Evolutionary conservation across 2,797 vertebrate genomes (phyloP).

Genomic region (Pseudochaenichthys georgianus): DNA sequence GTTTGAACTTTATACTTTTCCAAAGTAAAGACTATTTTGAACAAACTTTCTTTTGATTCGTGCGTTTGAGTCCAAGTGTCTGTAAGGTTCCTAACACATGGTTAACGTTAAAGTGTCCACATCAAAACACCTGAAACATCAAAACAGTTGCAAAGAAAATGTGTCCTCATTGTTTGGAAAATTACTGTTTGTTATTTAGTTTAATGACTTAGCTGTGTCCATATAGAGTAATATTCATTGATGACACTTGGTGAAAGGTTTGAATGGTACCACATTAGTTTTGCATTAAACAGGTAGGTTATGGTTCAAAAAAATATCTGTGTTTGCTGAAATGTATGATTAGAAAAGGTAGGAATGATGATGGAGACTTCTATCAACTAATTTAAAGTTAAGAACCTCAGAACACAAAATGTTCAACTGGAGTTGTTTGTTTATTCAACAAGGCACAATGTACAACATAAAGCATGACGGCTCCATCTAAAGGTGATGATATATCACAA

Average conservation of each 20-base stretch:
- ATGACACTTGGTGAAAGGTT: too few relatives aligned
- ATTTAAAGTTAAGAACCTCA: background rate
- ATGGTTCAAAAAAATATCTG: background rate
- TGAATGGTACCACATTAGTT: background rate
- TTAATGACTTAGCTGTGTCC: too few relatives aligned
- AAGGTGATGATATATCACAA: slow-evolving; percentile 57
- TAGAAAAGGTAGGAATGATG: background rate
- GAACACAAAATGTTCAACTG: background rate
- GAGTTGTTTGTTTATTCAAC: slow-evolving; percentile 39
- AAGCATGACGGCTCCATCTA: background rate
- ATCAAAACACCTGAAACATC: too few relatives aligned
- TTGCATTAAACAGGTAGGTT: background rate
- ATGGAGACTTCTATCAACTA: background rate
- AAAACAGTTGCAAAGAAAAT: too few relatives aligned
- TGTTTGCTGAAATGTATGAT: background rate
- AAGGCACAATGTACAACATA: slow-evolving; percentile 1
- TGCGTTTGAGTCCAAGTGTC: too few relatives aligned
- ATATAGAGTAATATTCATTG: background rate
- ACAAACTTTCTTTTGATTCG: too few relatives aligned
- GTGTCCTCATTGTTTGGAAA: too few relatives aligned
- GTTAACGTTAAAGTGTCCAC: too few relatives aligned
- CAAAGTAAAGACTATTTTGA: too few relatives aligned
- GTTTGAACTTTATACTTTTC: too few relatives aligned
- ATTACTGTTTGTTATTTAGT: too few relatives aligned
- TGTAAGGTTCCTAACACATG: too few relatives aligned